Conservation (phyloP, 2,113 vertebrate species). For the Eulacestoma nigropectus region DNA sequence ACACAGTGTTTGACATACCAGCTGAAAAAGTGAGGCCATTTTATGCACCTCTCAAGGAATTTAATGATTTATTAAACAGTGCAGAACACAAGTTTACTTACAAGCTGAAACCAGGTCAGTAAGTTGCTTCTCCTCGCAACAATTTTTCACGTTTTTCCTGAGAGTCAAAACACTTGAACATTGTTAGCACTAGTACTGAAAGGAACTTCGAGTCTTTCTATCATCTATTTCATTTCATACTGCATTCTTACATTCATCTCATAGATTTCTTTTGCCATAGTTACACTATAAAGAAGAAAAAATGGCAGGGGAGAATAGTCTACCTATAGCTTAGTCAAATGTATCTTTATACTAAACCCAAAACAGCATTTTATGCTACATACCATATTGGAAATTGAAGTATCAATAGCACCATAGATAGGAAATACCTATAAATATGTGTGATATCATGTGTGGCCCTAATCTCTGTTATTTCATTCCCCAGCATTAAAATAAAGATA, state of each 20-base stretch:
- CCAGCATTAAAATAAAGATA: not conserved
- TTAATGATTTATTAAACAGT: conserved; percentile 79
- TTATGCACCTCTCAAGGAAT: conserved; percentile 85
- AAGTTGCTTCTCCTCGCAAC: not conserved
- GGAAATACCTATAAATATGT: not conserved
- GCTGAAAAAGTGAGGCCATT: conserved; percentile 85
- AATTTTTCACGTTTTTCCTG: not conserved
- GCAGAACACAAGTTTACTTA: conserved; percentile 79
- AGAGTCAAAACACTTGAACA: not conserved
- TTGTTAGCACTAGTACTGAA: not conserved
- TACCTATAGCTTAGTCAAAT: not conserved
- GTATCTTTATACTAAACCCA: not conserved
- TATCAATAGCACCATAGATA: not conserved
- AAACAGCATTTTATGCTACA: not conserved
- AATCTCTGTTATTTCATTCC: not conserved
- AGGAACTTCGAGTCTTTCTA: not conserved
- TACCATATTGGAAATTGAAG: not conserved
- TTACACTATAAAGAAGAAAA: not conserved
- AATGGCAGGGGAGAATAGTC: rapidly evolving
- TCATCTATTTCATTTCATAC: not conserved
- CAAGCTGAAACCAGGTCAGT: conserved; percentile 89
- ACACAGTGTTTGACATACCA: conserved; percentile 85
- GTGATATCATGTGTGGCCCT: not conserved
- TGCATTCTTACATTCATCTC: not conserved
- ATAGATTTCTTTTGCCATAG: not conserved